Evolutionary conservation across 2,113 vertebrate genomes (phyloP).

Genomic region (Abramis brama): DNA sequence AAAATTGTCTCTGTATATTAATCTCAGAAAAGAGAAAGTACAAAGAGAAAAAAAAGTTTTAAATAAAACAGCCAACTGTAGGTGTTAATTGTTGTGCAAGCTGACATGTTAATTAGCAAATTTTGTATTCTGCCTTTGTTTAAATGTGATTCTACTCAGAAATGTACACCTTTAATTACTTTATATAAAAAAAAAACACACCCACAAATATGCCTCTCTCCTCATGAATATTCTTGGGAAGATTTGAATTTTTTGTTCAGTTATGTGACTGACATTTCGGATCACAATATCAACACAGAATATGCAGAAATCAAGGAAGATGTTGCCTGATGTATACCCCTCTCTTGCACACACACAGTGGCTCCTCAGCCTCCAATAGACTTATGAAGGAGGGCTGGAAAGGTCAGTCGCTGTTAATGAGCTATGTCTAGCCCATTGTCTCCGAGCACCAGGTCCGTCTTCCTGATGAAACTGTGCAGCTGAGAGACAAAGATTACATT

Average conservation of each 20-base stretch:
- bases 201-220: neutral
- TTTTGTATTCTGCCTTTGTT: neutral
- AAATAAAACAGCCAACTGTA: neutral
- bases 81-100: neutral
- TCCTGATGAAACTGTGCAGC: conserved; percentile 1
- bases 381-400: conserved; percentile 30
- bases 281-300: conserved; percentile 6
- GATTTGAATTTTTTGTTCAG: conserved; percentile 8
- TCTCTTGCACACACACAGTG: neutral
- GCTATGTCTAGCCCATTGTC: conserved; percentile 29
- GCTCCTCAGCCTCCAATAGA: neutral
- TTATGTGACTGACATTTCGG: conserved; percentile 41
- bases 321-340: neutral
- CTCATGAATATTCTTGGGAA: conserved; percentile 36
- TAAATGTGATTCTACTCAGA: neutral
- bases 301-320: neutral
- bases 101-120: conserved; percentile 4
- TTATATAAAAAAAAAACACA: neutral
- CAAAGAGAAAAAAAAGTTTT: neutral
- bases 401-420: conserved; percentile 49
- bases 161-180: neutral
- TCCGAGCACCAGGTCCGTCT: conserved; percentile 16
- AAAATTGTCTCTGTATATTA: neutral
- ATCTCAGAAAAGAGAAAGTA: neutral
- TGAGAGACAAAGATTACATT: conserved; percentile 23